phyloP scores from a whole-genome alignment of 2,113 vertebrate genomes.

The Tenebrosternarchus preto region DNA sequence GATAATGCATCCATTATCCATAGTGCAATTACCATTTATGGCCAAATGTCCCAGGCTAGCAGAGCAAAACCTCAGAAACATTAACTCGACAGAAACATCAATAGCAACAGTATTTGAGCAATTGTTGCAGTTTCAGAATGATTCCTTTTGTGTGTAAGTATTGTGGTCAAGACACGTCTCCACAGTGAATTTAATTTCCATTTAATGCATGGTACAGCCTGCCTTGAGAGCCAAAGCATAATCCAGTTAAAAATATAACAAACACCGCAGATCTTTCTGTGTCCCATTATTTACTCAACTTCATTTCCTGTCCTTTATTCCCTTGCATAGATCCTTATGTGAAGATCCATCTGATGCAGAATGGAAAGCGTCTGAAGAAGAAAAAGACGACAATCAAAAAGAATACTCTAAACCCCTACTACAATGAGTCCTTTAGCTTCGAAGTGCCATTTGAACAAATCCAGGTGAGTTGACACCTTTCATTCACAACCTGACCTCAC shows the following conservation, averaged over 20 bases:
- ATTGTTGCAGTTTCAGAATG: background rate
- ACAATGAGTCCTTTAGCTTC: constrained; percentile 99
- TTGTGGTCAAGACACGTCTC: background rate
- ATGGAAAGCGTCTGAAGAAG: constrained; percentile 98
- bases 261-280: too few species aligned
- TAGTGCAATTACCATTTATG: background rate
- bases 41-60: background rate
- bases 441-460: constrained; percentile 99
- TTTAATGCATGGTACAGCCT: background rate
- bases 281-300: too few species aligned
- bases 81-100: constrained; percentile 15
- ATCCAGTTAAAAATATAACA: background rate
- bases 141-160: background rate
- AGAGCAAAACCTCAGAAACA: background rate
- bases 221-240: background rate
- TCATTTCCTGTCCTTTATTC: background rate
- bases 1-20: background rate
- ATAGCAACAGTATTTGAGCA: background rate
- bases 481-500: too few species aligned
- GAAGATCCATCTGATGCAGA: constrained; percentile 99
- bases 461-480: constrained; percentile 80
- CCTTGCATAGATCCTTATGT: constrained; percentile 88
- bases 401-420: constrained; percentile 99
- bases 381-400: constrained; percentile 99
- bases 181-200: background rate